Evolutionary conservation across 2,113 vertebrate genomes (phyloP).

Genomic region (Atractosteus spatula): DNA sequence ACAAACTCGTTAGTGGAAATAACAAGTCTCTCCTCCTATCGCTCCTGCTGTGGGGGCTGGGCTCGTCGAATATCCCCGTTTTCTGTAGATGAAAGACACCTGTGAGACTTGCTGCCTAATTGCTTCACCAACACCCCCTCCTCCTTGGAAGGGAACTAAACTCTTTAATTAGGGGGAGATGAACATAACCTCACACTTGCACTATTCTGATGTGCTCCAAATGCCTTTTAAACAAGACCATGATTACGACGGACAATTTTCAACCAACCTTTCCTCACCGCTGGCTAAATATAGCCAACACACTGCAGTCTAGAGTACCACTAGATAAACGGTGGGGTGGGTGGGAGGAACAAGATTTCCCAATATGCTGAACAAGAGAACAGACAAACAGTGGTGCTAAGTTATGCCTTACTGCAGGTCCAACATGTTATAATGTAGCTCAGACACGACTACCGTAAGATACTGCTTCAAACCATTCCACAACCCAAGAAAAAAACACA

Average conservation of each 20-base stretch:
- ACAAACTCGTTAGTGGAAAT: background rate
- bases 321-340: background rate
- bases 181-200: background rate
- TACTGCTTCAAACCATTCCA: too few species aligned
- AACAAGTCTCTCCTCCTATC: background rate
- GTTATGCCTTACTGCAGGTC: too few species aligned
- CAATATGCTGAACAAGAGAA: too few species aligned
- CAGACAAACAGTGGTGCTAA: too few species aligned
- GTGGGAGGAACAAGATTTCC: background rate
- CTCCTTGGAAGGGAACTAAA: conserved; percentile 6
- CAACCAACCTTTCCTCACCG: conserved; percentile 1
- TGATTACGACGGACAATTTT: background rate
- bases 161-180: conserved; percentile 3
- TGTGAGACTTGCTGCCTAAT: conserved; percentile 1
- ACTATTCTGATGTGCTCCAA: conserved; percentile 11
- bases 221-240: background rate
- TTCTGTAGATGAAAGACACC: background rate
- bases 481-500: too few species aligned
- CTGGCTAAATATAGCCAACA: background rate
- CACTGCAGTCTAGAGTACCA: background rate
- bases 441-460: too few species aligned
- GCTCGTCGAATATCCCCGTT: background rate
- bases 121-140: background rate
- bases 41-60: background rate
- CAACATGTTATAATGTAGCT: too few species aligned